Base-by-base conservation (phyloP, 35 echinoderm and acorn worm species). In the Lytechinus pictus region DNA sequence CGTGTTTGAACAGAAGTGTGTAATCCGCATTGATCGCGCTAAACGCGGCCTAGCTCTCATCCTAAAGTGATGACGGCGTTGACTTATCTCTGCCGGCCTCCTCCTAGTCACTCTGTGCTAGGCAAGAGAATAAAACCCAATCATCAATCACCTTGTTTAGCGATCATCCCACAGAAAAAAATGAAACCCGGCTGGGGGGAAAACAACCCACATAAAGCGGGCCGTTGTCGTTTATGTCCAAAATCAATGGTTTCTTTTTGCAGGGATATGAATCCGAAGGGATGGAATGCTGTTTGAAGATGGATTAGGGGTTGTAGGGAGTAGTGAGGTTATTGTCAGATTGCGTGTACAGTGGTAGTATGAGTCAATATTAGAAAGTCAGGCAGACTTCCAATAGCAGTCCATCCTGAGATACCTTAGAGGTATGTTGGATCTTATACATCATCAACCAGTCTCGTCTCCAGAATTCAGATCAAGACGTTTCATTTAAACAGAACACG, bases 11-110 rank as follows among this genome's bases (percentile, higher is more conserved):
- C 92, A 93, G 92, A 93, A 57, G 53, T 93, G 92, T 93, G 92
- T 93, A 93, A 93, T 93, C 92, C 92, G 92, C 92, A 93, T 93
- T 93, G 92, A 93, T 93, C 92, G 92, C 53, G 92, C 92, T 93
- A 93, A 93, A 93, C 54, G 92, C 92, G 92, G 54, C 92, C 5
- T 53, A 53, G 29, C 53, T 13, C 54, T 93, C 66, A 79, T 79
- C 92, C 92, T 13, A 93, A 93, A 93, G 55, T 27, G 92, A 93
- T 93, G 52, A 54, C 92, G 28, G 29, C 92, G 56, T n/a, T 79
- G 66, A 79, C 66, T 79, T 79, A 79, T 79, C 66, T 79, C 66
- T 79, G 19, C 33, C 33, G 33, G 33, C 21, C 16, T n/a, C 66
- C 66, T 79, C 12, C 66, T 14, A 79, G 66, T 79, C 66, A 79